Base-by-base conservation (phyloP, 2,113 vertebrate genomes). In the Lota lota region DNA sequence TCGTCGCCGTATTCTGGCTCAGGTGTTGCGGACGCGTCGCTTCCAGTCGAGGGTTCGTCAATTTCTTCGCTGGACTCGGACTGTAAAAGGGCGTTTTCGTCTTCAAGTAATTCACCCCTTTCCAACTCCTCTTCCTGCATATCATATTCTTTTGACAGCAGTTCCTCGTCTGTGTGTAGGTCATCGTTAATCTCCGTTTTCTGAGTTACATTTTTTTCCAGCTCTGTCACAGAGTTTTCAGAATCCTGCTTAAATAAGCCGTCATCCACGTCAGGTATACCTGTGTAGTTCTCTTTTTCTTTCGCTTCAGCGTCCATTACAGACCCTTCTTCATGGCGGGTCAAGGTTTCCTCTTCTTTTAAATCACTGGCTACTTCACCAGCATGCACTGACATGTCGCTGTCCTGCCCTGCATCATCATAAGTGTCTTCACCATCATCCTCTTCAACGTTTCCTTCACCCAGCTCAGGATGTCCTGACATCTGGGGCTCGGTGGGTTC, bases 61-160 rank as follows among this genome's bases (percentile, higher is more conserved):
- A 47, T 19, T 51, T 79, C 58, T 19, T 20, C 22, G 0, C 79
- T 56, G 1, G 73, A 64, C 33, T 81, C 61, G 17, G 74, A 68
- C 18, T 61, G 28, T 18, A 57, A 78, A 83, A 85, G 62, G 61
- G 95, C 96, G 40, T 98, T 99, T 88, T 98, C 97, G 86, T 98
- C 97, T 82, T 97, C 95, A 58, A 98, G 84, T 0, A 97, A 85
- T 56, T 90, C 90, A 57, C 93, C 88, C 0, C 82, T 72, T 3
- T 78, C 71, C 0, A 80, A 75, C n/a, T 79, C 82, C 10, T 36
- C 67, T 4, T 78, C 63, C 0, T 19, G 54, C 21, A 62, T 63
- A 16, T 74, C 40, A 1, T 66, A 5, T 0, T 82, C 57, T 58
- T 65, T 72, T 12, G 4, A 64, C 17, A 1, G 51, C 47, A 60